These are phyloP conservation scores for Synodontis membranacea DNA, from an alignment of 2,113 vertebrate species.

Conservation along the genomic window DNA sequence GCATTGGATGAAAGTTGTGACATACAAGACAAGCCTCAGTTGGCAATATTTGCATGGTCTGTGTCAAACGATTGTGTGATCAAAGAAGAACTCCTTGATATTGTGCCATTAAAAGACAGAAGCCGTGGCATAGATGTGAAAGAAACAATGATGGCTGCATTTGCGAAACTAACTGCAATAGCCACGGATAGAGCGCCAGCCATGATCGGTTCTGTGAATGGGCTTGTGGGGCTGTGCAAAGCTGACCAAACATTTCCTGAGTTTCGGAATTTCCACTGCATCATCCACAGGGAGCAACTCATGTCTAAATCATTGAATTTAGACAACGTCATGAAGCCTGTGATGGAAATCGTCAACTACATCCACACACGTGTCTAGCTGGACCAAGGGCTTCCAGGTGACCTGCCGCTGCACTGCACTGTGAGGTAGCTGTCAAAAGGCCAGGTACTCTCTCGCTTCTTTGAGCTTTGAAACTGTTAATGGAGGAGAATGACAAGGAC, in stretches of 20 bases:
- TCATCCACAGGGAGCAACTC: neutral
- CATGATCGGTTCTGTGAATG: neutral
- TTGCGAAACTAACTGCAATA: conserved; percentile 16
- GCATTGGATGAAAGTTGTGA: no score
- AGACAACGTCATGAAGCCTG: no score
- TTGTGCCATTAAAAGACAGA: conserved; percentile 1
- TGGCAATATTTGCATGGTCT: neutral
- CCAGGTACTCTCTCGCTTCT: conserved; percentile 3
- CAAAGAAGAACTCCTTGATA: neutral
- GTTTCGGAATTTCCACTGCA: neutral
- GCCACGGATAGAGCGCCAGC: neutral
- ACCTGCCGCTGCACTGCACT: conserved; percentile 2
- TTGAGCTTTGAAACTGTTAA: conserved; percentile 9
- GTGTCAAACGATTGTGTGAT: neutral
- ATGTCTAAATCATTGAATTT: conserved; percentile 2
- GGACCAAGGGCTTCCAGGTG: conserved; percentile 13
- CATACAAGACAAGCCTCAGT: no score
- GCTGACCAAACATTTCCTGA: neutral
- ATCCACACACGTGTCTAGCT: no score
- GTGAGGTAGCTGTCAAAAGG: no score
- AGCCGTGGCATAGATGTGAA: neutral
- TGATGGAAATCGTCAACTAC: no score
- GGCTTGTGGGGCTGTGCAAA: conserved; percentile 1
- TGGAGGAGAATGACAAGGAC: neutral
- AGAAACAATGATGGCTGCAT: neutral